These are phyloP conservation scores for Harpagifer antarcticus DNA, from an alignment of 2,797 vertebrate species.

Conservation along the genomic window DNA sequence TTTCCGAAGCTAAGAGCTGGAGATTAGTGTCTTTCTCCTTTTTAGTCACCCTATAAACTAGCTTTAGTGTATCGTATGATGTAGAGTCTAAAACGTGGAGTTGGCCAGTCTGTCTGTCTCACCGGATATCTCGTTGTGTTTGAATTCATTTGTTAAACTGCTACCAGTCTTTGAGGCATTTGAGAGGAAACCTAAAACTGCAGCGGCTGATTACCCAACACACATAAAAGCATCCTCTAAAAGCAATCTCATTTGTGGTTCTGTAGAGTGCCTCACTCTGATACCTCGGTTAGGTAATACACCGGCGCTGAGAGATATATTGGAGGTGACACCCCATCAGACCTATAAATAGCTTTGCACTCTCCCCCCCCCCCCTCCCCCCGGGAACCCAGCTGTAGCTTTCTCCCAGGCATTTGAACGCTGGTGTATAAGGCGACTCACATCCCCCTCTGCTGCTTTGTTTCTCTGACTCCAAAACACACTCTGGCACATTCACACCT, in stretches of 20 bases:
- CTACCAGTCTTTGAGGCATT: slow-evolving; percentile 3
- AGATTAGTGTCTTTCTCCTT: not conserved
- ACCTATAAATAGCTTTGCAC: slow-evolving; percentile 77
- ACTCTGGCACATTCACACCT: not conserved
- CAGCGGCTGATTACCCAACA: slow-evolving; percentile 23
- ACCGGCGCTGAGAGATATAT: slow-evolving; percentile 62
- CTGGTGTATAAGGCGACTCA: slow-evolving; percentile 66
- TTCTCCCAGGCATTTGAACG: slow-evolving; percentile 71
- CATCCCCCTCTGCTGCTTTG: slow-evolving; percentile 59
- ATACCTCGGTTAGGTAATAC: slow-evolving; percentile 66
- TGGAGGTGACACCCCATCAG: slow-evolving; percentile 75
- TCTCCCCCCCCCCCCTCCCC: slow-evolving; percentile 64
- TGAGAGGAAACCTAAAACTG: slow-evolving; percentile 32
- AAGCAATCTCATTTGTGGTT: slow-evolving; percentile 42
- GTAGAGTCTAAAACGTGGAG: not conserved
- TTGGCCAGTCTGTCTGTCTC: not conserved
- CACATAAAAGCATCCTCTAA: slow-evolving; percentile 40
- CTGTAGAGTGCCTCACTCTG: slow-evolving; percentile 7
- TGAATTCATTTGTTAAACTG: slow-evolving; percentile 13
- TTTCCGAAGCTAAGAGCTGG: slow-evolving; percentile 6
- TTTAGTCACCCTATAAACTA: not conserved
- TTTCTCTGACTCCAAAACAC: slow-evolving; percentile 37
- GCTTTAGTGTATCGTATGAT: not conserved
- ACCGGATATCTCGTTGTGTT: not conserved
- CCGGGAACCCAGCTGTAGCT: slow-evolving; percentile 73